phyloP scores from a whole-genome alignment of 1,140 invertebrate species.

The Brachionus rotundiformis region DNA sequence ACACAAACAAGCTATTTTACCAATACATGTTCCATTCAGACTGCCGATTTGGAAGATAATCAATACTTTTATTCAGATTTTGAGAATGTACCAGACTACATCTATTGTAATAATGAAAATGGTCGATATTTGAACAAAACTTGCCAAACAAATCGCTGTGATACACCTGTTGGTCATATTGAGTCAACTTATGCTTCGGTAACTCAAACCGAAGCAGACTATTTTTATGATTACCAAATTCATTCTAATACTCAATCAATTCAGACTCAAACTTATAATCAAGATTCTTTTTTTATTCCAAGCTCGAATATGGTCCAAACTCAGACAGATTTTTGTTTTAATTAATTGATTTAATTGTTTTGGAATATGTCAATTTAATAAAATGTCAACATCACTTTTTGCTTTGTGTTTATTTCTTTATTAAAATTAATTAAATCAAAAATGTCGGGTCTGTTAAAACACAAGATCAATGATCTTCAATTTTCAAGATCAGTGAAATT shows the following conservation, averaged over 20 bases:
- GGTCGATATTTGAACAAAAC: background rate
- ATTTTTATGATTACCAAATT: background rate
- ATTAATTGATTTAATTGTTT: no score
- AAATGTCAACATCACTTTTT: no score
- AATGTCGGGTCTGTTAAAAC: no score
- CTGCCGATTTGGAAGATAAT: background rate
- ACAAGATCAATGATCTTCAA: no score
- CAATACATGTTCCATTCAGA: constrained; percentile 19
- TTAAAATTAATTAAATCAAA: no score
- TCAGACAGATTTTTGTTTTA: background rate
- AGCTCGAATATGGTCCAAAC: background rate
- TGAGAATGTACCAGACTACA: background rate
- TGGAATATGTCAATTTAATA: no score
- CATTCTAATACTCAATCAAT: constrained; percentile 4
- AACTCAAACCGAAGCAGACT: background rate
- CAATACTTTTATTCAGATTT: constrained; percentile 38
- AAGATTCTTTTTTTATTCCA: background rate
- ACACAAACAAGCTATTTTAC: constrained; percentile 31
- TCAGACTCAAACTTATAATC: background rate
- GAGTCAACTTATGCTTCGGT: background rate
- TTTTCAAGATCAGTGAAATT: no score
- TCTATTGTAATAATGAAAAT: background rate
- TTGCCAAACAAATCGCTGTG: constrained; percentile 3
- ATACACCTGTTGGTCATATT: background rate
- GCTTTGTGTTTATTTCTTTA: background rate